Percentiles rank a stretch among this genome's conserved stretches.
Evolutionary conservation across 2,888 invertebrate species (phyloP).

Genomic region (Cephonodes hylas): DNA sequence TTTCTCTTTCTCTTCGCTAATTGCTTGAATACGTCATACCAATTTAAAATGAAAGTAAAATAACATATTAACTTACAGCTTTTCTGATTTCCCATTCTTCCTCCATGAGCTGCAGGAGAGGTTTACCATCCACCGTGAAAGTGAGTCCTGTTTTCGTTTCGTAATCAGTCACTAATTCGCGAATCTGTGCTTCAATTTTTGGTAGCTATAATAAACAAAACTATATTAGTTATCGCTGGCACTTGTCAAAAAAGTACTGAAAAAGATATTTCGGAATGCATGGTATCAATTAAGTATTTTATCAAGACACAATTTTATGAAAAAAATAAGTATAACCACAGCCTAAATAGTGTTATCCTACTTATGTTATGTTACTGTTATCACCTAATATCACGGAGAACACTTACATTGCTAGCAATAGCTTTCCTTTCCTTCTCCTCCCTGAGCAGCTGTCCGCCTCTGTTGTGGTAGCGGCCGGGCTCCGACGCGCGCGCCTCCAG

Average conservation of each 20-base stretch:
- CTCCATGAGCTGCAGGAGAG: conserved; percentile 82
- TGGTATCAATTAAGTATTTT: too few relatives aligned
- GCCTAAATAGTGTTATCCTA: too few relatives aligned
- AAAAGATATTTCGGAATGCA: neutral
- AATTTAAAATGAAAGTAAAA: too few relatives aligned
- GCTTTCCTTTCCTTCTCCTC: conserved; percentile 94
- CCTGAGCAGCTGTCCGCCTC: conserved; percentile 91
- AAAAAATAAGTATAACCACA: too few relatives aligned
- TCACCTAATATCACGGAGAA: too few relatives aligned
- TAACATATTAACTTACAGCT: conserved; percentile 62
- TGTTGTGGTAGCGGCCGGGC: conserved; percentile 91
- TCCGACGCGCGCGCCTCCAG: conserved; percentile 89
- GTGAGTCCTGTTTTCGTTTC: conserved; percentile 73
- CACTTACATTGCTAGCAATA: conserved; percentile 80
- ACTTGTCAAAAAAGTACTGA: too few relatives aligned
- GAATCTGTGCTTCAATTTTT: conserved; percentile 85
- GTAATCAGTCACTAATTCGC: conserved; percentile 77
- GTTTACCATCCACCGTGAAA: conserved; percentile 84
- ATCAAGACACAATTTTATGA: too few relatives aligned
- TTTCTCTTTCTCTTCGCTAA: too few relatives aligned
- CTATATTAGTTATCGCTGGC: neutral
- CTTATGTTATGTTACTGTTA: too few relatives aligned
- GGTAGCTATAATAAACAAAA: conserved; percentile 79
- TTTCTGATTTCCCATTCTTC: conserved; percentile 83
- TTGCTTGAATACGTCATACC: too few relatives aligned